A percentile compares a stretch with the other conserved stretches of the same genome.
phyloP scores from a whole-genome alignment of 2,113 vertebrate genomes.

The Ploceus nigricollis region DNA sequence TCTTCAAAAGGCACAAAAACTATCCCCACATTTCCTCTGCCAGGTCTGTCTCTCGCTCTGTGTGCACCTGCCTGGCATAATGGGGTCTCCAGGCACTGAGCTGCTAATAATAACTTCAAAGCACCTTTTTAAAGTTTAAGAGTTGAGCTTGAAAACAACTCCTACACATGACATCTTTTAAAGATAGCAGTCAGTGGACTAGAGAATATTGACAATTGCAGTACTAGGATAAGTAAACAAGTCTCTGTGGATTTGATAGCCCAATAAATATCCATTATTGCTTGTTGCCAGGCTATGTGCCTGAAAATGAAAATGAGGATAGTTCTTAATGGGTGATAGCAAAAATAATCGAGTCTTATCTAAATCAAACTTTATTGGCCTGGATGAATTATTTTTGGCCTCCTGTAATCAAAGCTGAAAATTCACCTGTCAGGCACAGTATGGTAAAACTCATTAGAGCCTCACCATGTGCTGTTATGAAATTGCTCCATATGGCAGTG shows the following conservation, averaged over 20 bases:
- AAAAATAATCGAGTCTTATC: slow-evolving; percentile 51
- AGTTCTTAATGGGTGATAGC: slow-evolving; percentile 47
- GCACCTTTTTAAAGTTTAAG: slow-evolving; percentile 7
- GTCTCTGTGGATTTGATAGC: slow-evolving; percentile 38
- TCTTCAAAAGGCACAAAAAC: not conserved
- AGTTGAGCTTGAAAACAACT: slow-evolving; percentile 25
- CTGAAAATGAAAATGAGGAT: slow-evolving; percentile 47
- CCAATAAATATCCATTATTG: slow-evolving; percentile 57
- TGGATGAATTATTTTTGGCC: slow-evolving; percentile 62
- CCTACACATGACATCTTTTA: not conserved
- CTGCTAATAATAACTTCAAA: slow-evolving; percentile 43
- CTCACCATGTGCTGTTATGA: slow-evolving; percentile 70
- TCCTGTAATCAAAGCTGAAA: slow-evolving; percentile 67
- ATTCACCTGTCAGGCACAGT: slow-evolving; percentile 71
- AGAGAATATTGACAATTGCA: slow-evolving; percentile 14
- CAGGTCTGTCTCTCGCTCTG: not conserved
- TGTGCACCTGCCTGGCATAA: not conserved
- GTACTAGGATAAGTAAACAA: slow-evolving; percentile 9
- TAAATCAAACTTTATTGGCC: slow-evolving; percentile 62
- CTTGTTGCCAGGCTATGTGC: slow-evolving; percentile 12
- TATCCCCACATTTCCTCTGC: not conserved
- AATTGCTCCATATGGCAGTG: slow-evolving; percentile 68
- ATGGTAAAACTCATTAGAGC: slow-evolving; percentile 70
- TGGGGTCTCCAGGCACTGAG: not conserved
- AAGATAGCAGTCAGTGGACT: not conserved